Percentiles rank a stretch among this genome's conserved stretches.
These are phyloP conservation scores for Leucophenga montana DNA, from an alignment of 2,888 invertebrate species.

Conservation along the genomic window DNA sequence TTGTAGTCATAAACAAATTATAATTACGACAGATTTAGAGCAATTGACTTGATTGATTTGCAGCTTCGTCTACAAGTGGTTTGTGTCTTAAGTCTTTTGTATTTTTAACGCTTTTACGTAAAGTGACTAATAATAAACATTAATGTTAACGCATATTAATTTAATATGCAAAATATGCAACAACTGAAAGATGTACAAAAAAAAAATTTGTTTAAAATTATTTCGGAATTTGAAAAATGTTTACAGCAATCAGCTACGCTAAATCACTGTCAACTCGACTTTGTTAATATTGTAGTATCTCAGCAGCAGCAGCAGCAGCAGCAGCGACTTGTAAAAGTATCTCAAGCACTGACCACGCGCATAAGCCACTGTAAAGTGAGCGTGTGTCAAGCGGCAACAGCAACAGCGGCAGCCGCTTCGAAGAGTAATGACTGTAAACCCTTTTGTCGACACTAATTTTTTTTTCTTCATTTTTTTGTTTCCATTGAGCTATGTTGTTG, in stretches of 20 bases:
- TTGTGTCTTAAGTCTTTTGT: conserved; percentile 65
- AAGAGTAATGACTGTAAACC: conserved; percentile 71
- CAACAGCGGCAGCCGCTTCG: conserved; percentile 46
- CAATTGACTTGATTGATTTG: conserved; percentile 35
- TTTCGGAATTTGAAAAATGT: conserved; percentile 28
- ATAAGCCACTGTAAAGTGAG: not conserved
- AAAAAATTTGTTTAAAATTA: not conserved
- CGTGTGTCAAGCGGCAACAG: conserved; percentile 30
- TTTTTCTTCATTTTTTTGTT: conserved; percentile 44
- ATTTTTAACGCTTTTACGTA: not conserved
- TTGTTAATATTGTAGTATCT: conserved; percentile 29
- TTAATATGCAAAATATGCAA: not conserved
- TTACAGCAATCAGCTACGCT: conserved; percentile 51
- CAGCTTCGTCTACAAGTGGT: conserved; percentile 33
- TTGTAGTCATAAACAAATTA: conserved; percentile 19
- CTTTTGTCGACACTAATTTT: conserved; percentile 73
- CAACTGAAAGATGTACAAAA: not conserved
- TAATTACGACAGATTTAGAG: conserved; percentile 64
- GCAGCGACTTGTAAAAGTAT: too few relatives aligned
- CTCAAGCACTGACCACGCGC: not conserved
- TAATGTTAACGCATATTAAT: too few relatives aligned
- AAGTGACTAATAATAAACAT: too few relatives aligned
- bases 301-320: too few relatives aligned
- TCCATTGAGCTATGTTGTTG: conserved; percentile 17
- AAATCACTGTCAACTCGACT: conserved; percentile 51